Percentiles rank a stretch among this genome's conserved stretches.
Evolutionary conservation across 2,888 invertebrate species (phyloP).

Genomic region (Mythimna ferrago): DNA sequence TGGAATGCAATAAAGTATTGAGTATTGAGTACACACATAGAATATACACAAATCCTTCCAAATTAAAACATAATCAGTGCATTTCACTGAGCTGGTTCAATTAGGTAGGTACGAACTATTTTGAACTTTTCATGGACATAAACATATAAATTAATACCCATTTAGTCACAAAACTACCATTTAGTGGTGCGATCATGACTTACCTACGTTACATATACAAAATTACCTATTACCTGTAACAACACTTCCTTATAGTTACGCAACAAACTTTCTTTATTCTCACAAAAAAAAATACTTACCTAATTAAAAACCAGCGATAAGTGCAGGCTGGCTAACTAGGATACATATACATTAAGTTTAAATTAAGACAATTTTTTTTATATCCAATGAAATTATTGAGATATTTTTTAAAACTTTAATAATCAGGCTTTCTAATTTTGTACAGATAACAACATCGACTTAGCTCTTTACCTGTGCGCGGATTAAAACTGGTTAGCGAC

Average conservation of each 20-base stretch:
- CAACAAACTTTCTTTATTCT: conserved; percentile 35
- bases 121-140: conserved; percentile 12
- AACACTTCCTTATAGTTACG: conserved; percentile 15
- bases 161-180: conserved; percentile 24
- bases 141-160: conserved; percentile 28
- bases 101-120: conserved; percentile 18
- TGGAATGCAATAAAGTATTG: too few relatives aligned
- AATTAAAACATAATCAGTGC: conserved; percentile 41
- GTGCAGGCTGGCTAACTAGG: too few relatives aligned
- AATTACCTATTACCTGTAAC: conserved; percentile 23
- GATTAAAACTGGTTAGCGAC: too few relatives aligned
- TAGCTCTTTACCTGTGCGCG: too few relatives aligned
- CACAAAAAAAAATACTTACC: not conserved
- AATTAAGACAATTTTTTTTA: too few relatives aligned
- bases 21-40: too few relatives aligned
- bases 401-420: too few relatives aligned
- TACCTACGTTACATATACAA: not conserved
- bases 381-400: too few relatives aligned
- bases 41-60: conserved; percentile 30
- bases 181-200: conserved; percentile 6
- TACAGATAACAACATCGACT: too few relatives aligned
- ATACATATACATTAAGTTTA: too few relatives aligned
- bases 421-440: too few relatives aligned
- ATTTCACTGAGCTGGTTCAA: conserved; percentile 39
- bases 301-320: too few relatives aligned